These are phyloP conservation scores for Hydrolagus colliei DNA, from an alignment of 2,797 vertebrate genomes.

Conservation along the genomic window DNA sequence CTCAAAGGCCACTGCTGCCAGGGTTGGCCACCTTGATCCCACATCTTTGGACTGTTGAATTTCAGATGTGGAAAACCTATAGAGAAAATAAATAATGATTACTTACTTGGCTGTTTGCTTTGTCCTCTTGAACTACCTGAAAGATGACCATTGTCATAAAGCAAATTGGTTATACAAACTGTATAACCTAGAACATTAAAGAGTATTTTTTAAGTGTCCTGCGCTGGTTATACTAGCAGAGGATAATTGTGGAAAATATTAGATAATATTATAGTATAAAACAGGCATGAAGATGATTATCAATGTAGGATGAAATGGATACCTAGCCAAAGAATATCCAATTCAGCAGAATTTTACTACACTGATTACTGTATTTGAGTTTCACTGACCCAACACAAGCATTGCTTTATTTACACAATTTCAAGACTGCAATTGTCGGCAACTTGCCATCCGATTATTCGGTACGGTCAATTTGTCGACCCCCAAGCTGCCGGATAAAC, in stretches of 20 bases:
- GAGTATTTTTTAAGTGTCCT: background rate
- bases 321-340: background rate
- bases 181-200: background rate
- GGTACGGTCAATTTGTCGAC: no score
- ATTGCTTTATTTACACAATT: background rate
- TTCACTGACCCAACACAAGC: no score
- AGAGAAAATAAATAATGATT: background rate
- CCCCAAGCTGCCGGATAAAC: no score
- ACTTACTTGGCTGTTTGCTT: background rate
- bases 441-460: no score
- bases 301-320: background rate
- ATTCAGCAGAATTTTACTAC: no score
- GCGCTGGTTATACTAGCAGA: background rate
- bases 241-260: background rate
- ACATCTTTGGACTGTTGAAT: conserved; percentile 64
- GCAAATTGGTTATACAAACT: background rate
- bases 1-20: conserved; percentile 98
- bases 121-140: background rate
- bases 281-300: background rate
- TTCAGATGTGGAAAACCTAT: conserved; percentile 40
- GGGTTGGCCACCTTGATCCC: conserved; percentile 98
- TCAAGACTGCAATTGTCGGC: background rate
- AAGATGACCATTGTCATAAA: background rate
- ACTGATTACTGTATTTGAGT: background rate
- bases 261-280: background rate